Conservation (phyloP, 2,797 vertebrate genomes). For the Chiroxiphia lanceolata region DNA sequence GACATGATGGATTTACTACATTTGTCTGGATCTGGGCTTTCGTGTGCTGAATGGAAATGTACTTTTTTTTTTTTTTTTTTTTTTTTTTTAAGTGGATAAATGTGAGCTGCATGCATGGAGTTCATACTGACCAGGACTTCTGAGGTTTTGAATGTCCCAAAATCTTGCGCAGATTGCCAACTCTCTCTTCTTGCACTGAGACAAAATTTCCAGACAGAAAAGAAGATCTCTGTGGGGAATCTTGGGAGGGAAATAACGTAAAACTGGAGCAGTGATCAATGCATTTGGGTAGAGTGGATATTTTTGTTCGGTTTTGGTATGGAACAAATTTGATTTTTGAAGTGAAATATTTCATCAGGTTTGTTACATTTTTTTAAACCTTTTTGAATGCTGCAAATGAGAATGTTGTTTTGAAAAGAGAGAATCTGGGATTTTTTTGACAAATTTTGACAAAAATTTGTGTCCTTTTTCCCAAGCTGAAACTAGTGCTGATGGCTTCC, state of each 20-base stretch:
- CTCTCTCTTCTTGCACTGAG: neutral
- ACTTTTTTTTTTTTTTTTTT: too few species aligned
- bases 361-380: neutral
- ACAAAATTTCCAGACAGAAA: neutral
- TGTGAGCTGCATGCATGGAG: neutral
- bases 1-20: neutral
- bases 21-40: neutral
- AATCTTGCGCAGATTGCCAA: neutral
- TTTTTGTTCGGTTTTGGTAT: neutral
- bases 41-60: neutral
- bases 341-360: neutral
- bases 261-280: accelerated
- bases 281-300: neutral
- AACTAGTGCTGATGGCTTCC: neutral
- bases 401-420: neutral
- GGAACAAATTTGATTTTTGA: neutral
- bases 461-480: neutral
- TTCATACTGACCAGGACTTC: neutral
- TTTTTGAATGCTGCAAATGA: neutral
- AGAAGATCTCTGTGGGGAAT: neutral
- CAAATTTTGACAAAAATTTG: neutral
- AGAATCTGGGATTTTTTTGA: neutral
- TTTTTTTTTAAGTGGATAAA: too few species aligned
- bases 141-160: neutral
- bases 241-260: neutral